Evolutionary conservation across 2,113 vertebrate species (phyloP).

Genomic region (Hymenochirus boettgeri): DNA sequence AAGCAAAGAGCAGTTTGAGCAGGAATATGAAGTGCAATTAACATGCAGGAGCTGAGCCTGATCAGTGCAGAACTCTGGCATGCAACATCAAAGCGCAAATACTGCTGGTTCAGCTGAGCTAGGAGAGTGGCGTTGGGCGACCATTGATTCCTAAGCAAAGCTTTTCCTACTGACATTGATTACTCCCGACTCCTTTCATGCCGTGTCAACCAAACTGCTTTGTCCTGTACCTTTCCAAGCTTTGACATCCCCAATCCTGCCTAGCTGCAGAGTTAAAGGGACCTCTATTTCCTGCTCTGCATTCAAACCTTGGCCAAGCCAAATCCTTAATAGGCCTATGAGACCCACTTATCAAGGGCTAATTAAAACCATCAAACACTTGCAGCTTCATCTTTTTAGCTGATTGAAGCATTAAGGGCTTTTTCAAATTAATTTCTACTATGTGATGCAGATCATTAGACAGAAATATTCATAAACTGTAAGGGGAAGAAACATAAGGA

Average conservation of each 20-base stretch:
- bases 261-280: background rate
- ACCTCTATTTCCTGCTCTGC: background rate
- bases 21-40: slow-evolving; percentile 6
- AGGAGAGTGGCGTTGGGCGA: slow-evolving; percentile 13
- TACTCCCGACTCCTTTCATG: slow-evolving; percentile 28
- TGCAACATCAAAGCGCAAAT: slow-evolving; percentile 22
- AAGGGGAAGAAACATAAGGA: background rate
- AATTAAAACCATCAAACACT: slow-evolving; percentile 19
- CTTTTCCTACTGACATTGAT: slow-evolving; percentile 25
- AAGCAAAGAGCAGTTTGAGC: slow-evolving; percentile 6
- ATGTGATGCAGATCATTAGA: slow-evolving; percentile 36
- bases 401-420: slow-evolving; percentile 21
- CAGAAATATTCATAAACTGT: slow-evolving; percentile 2
- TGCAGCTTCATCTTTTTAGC: background rate
- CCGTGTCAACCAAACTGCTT: slow-evolving; percentile 17
- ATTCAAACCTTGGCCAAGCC: background rate
- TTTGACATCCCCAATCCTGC: background rate
- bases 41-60: slow-evolving; percentile 20
- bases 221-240: slow-evolving; percentile 7
- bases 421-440: slow-evolving; percentile 31
- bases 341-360: slow-evolving; percentile 18
- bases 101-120: slow-evolving; percentile 22
- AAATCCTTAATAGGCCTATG: slow-evolving; percentile 16
- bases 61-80: background rate
- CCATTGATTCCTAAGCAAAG: slow-evolving; percentile 28